Evolutionary conservation across 2,888 invertebrate genomes (phyloP).

Genomic region (Protophormia terraenovae): DNA sequence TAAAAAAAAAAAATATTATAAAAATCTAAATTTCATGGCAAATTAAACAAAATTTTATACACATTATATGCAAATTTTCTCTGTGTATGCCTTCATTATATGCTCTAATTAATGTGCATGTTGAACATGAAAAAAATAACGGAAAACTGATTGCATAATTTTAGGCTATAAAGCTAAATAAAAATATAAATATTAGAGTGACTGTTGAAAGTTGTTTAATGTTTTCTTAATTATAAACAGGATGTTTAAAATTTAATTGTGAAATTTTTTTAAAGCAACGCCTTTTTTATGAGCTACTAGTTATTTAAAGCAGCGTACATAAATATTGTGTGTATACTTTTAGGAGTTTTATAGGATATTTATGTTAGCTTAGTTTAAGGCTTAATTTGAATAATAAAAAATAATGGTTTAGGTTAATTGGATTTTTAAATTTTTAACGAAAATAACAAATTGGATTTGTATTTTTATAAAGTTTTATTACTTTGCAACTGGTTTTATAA

Average conservation of each 20-base stretch:
- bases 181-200: background rate
- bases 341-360: background rate
- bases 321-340: background rate
- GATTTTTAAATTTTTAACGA: no score
- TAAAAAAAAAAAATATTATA: no score
- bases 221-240: background rate
- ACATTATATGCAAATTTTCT: conserved; percentile 26
- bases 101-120: background rate
- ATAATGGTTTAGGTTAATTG: no score
- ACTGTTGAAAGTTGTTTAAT: background rate
- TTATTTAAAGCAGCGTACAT: background rate
- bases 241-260: background rate
- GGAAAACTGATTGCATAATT: conserved; percentile 6
- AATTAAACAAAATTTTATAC: conserved; percentile 2
- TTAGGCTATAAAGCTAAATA: conserved; percentile 20
- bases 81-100: background rate
- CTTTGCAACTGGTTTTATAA: no score
- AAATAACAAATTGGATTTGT: no score
- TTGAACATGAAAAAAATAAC: background rate
- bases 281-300: background rate
- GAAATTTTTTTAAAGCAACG: background rate
- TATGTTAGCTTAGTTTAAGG: no score
- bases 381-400: no score
- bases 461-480: no score
- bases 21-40: conserved; percentile 46